Percentiles rank a stretch among this genome's conserved stretches.
Conservation (phyloP, 2,888 invertebrate species). For the Sinhomidia bicolor region DNA sequence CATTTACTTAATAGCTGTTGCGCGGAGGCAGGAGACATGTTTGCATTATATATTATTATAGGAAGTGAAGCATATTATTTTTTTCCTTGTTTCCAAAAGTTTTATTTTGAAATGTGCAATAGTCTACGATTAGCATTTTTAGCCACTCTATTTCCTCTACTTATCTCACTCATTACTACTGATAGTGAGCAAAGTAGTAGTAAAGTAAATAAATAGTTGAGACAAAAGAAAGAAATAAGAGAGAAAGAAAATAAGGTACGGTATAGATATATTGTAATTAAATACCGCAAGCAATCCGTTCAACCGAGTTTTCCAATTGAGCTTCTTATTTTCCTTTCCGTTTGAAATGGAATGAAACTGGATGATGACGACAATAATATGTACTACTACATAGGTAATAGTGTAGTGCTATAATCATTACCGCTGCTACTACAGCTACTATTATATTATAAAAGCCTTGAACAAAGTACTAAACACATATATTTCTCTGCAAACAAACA, state of each 20-base stretch:
- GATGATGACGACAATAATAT: neutral
- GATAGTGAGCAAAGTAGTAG: neutral
- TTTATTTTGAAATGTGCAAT: neutral
- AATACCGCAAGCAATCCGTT: conserved; percentile 28
- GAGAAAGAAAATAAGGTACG: neutral
- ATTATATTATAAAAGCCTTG: no score
- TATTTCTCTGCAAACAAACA: no score
- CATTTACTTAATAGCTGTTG: neutral
- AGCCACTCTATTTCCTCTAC: conserved; percentile 17
- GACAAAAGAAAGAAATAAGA: no score
- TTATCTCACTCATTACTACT: neutral
- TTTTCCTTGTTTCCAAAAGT: conserved; percentile 16
- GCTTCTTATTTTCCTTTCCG: neutral
- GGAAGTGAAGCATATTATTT: conserved; percentile 21
- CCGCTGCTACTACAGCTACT: neutral
- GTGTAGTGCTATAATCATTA: neutral
- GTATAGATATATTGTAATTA: conserved; percentile 7
- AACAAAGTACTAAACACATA: neutral
- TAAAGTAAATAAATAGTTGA: no score
- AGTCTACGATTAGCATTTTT: conserved; percentile 5
- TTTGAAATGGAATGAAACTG: conserved; percentile 10
- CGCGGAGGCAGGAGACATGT: neutral
- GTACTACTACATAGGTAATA: neutral
- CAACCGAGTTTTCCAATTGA: neutral
- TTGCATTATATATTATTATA: conserved; percentile 18